phyloP scores from a whole-genome alignment of 2,888 invertebrate species.

The Eremobia ochroleuca region DNA sequence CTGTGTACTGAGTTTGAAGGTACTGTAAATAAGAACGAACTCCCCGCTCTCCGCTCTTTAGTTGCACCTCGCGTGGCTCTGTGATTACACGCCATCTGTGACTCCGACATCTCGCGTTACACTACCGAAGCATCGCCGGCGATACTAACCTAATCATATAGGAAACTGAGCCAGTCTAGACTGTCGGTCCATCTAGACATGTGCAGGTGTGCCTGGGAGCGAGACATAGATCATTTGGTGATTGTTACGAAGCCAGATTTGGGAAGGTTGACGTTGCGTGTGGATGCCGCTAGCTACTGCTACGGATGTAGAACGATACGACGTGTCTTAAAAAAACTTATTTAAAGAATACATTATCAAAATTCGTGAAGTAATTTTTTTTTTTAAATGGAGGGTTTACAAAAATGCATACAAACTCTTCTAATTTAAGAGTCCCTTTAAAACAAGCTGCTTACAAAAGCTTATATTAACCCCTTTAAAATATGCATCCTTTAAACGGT shows the following conservation, averaged over 20 bases:
- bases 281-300: neutral
- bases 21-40: neutral
- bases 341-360: no score
- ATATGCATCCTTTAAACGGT: no score
- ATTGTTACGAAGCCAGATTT: neutral
- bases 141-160: conserved; percentile 40
- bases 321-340: neutral
- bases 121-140: conserved; percentile 53
- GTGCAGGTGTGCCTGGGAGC: neutral
- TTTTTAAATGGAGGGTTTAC: neutral
- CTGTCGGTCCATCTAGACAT: conserved; percentile 13
- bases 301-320: neutral
- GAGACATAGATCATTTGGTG: conserved; percentile 11
- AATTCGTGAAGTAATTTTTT: no score
- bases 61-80: neutral
- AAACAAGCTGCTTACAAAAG: no score
- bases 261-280: neutral
- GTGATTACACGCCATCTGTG: conserved; percentile 17
- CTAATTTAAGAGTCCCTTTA: no score
- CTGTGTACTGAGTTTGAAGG: neutral
- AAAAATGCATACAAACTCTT: neutral
- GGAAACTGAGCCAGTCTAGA: conserved; percentile 32
- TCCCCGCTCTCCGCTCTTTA: neutral
- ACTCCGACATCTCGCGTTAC: conserved; percentile 44
- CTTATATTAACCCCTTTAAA: no score